Conservation (phyloP, 2,797 vertebrate species). For the Pygocentrus nattereri region DNA sequence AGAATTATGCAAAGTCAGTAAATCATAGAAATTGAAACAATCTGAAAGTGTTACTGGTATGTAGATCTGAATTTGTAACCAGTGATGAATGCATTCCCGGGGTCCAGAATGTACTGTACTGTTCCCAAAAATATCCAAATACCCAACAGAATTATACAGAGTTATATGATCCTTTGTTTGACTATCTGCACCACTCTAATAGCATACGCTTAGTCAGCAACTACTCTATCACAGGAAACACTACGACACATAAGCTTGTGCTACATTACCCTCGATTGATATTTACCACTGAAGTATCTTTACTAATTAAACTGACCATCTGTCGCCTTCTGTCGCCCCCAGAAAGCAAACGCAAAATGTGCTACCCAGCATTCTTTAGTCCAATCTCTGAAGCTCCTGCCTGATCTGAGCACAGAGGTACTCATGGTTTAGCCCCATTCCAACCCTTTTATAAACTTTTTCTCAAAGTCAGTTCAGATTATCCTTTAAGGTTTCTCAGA, state of each 20-base stretch:
- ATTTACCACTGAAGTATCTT: not conserved
- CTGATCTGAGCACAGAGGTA: not conserved
- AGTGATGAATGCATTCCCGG: too few species aligned
- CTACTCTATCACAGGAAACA: not conserved
- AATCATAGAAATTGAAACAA: too few species aligned
- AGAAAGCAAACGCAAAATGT: not conserved
- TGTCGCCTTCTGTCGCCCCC: constrained; percentile 33
- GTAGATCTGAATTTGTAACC: too few species aligned
- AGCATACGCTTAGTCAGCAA: not conserved
- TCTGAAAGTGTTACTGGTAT: too few species aligned
- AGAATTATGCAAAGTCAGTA: too few species aligned
- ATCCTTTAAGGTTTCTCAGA: constrained; percentile 1
- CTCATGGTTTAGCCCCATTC: not conserved
- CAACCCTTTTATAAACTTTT: constrained; percentile 7
- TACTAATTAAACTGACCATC: constrained; percentile 30
- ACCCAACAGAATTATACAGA: too few species aligned
- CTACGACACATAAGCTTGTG: not conserved
- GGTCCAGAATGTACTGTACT: too few species aligned
- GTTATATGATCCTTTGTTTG: too few species aligned
- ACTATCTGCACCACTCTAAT: not conserved
- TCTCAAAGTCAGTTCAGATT: constrained; percentile 1
- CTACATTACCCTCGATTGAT: not conserved
- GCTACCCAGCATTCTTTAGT: not conserved
- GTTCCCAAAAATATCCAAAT: too few species aligned
- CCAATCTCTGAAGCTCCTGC: not conserved